phyloP scores from a whole-genome alignment of 2,113 vertebrate genomes.

The Corythoichthys haematopterus region DNA sequence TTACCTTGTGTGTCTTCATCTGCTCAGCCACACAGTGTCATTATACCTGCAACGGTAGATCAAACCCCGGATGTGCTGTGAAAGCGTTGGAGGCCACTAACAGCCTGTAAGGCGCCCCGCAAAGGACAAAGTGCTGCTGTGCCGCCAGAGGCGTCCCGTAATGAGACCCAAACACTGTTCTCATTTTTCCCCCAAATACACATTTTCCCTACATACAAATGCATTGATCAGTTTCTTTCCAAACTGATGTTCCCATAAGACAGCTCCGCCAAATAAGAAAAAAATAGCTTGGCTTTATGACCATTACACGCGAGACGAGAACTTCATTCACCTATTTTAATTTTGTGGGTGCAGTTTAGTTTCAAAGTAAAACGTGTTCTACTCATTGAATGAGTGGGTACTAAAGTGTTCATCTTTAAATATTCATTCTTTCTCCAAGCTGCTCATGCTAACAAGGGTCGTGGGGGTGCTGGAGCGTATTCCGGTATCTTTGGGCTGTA shows the following conservation, averaged over 20 bases:
- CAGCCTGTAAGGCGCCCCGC: constrained; percentile 18
- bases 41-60: constrained; percentile 36
- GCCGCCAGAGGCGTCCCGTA: constrained; percentile 33
- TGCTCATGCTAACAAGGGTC: too few relatives aligned
- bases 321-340: background rate
- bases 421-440: too few relatives aligned
- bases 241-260: background rate
- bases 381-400: too few relatives aligned
- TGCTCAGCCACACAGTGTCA: constrained; percentile 15
- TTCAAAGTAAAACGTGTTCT: background rate
- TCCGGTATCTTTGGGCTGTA: too few relatives aligned
- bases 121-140: constrained; percentile 31
- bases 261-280: background rate
- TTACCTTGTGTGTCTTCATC: background rate
- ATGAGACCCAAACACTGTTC: constrained; percentile 28
- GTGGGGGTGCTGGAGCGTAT: too few relatives aligned
- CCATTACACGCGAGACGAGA: background rate
- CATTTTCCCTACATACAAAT: background rate
- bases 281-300: background rate
- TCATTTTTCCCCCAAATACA: background rate
- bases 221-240: background rate
- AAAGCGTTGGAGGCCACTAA: constrained; percentile 37
- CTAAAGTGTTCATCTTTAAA: too few relatives aligned
- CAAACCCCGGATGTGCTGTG: constrained; percentile 42
- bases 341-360: background rate